Percentiles rank a stretch among this genome's conserved stretches.
Conservation (phyloP, 1,140 invertebrate species). For the Holcopasites calliopsidis region DNA sequence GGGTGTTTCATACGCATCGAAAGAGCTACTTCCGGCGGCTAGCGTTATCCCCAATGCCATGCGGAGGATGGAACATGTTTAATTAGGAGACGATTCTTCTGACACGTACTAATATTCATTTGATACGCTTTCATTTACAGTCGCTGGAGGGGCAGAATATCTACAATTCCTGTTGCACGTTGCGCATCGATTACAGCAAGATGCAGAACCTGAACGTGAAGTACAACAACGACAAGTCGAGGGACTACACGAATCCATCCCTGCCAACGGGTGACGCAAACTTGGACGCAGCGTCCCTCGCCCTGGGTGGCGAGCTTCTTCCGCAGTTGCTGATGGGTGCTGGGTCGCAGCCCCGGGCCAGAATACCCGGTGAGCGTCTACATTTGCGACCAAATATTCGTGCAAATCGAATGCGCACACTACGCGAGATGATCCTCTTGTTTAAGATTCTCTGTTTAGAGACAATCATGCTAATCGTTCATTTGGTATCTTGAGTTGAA, state of each 20-base stretch:
- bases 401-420: not conserved
- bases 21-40: not conserved
- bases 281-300: conserved; percentile 83
- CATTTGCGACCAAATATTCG: not conserved
- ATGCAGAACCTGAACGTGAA: conserved; percentile 98
- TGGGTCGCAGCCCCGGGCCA: conserved; percentile 81
- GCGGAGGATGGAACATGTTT: no score
- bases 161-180: conserved; percentile 99
- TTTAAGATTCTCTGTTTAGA: no score
- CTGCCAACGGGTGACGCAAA: conserved; percentile 94
- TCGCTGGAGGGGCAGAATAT: conserved; percentile 98
- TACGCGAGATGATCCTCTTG: no score
- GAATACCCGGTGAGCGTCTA: conserved; percentile 76
- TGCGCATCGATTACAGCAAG: conserved; percentile 99
- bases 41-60: no score
- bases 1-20: conserved; percentile 8
- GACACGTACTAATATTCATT: not conserved
- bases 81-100: no score
- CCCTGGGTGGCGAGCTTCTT: conserved; percentile 82
- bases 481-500: no score
- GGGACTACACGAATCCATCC: conserved; percentile 99
- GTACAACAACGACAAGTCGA: conserved; percentile 99
- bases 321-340: conserved; percentile 85
- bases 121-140: conserved; percentile 79
- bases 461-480: no score